Evolutionary conservation across 2,888 invertebrate genomes (phyloP).

Genomic region (Diaphora mendica): DNA sequence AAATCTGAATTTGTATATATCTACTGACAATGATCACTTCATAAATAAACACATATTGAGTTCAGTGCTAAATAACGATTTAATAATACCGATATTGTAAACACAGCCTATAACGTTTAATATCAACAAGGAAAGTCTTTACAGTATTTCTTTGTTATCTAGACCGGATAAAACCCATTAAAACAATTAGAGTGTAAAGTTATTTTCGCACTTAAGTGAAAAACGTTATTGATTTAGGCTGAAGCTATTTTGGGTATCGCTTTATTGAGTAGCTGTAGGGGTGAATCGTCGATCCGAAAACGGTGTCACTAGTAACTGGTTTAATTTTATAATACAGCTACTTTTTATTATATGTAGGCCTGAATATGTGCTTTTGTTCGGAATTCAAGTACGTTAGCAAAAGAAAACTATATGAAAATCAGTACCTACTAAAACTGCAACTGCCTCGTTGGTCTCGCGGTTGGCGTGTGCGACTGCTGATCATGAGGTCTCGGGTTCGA

Average conservation of each 20-base stretch:
- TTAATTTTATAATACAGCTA: neutral
- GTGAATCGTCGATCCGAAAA: conserved; percentile 3
- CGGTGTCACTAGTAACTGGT: conserved; percentile 1
- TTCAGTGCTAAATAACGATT: neutral
- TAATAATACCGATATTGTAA: neutral
- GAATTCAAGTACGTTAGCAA: too few relatives aligned
- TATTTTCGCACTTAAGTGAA: neutral
- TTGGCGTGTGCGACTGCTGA: too few relatives aligned
- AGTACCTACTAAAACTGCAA: too few relatives aligned
- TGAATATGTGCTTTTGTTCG: neutral
- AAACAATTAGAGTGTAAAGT: neutral
- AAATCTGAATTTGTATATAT: too few relatives aligned
- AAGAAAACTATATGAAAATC: too few relatives aligned
- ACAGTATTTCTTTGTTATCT: neutral
- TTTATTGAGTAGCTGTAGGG: neutral
- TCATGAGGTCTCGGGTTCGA: too few relatives aligned
- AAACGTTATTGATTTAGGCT: conserved; percentile 2
- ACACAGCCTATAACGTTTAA: neutral
- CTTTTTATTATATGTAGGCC: neutral
- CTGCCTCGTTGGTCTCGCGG: too few relatives aligned
- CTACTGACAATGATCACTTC: too few relatives aligned
- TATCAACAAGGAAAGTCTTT: neutral
- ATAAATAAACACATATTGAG: neutral
- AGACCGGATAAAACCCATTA: neutral
- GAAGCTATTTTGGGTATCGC: neutral